Conservation (phyloP, 2,113 vertebrate species). For the Atrichornis clamosus region DNA sequence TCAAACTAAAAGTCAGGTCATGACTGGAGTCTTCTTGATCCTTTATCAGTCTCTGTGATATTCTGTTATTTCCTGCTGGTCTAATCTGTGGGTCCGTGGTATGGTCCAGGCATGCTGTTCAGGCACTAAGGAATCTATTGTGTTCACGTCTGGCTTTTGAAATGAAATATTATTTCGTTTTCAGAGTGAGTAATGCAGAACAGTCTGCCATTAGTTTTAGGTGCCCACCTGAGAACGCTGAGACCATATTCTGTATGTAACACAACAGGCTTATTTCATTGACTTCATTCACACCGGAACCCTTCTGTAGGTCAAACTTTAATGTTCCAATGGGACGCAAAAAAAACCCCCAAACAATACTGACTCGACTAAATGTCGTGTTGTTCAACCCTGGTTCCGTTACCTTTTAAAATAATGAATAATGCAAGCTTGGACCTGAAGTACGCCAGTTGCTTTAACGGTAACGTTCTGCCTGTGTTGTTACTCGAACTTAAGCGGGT, state of each 20-base stretch:
- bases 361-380: neutral
- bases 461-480: too few relatives aligned
- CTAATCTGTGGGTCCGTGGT: neutral
- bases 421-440: neutral
- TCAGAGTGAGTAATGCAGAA: neutral
- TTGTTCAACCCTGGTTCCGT: neutral
- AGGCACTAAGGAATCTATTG: neutral
- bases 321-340: neutral
- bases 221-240: neutral
- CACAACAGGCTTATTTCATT: neutral
- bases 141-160: neutral
- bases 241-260: neutral
- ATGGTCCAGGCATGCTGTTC: neutral
- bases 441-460: neutral
- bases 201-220: neutral
- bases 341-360: too few relatives aligned
- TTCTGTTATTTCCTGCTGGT: neutral
- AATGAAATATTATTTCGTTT: neutral
- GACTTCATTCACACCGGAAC: neutral
- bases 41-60: neutral
- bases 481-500: neutral
- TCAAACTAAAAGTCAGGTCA: neutral
- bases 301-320: neutral
- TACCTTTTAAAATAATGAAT: neutral
- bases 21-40: neutral